Evolutionary conservation across 2,888 invertebrate genomes (phyloP).

Genomic region (Lasius platythorax): DNA sequence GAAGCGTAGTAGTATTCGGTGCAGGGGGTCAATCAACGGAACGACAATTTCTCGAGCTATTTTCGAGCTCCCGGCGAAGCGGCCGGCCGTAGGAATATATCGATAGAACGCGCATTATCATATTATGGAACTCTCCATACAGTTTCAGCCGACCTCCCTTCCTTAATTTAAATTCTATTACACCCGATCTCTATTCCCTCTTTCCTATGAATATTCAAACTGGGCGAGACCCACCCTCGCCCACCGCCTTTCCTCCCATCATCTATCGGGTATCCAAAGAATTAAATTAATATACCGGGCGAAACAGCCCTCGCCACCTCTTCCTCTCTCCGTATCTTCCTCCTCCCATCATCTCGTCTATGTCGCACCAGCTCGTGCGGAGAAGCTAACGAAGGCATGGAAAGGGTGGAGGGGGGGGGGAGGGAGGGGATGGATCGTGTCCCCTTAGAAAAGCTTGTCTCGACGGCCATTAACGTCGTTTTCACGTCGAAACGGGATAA

Average conservation of each 20-base stretch:
- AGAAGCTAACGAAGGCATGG: constrained; percentile 65
- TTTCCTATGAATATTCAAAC: constrained; percentile 86
- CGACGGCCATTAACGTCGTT: constrained; percentile 78
- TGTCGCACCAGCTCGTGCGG: constrained; percentile 68
- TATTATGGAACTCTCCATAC: constrained; percentile 81
- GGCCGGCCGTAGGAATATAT: constrained; percentile 75
- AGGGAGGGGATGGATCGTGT: constrained; percentile 53
- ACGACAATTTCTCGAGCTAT: constrained; percentile 76
- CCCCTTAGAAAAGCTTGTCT: constrained; percentile 75
- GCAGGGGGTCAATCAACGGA: constrained; percentile 73
- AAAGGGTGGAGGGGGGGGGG: constrained; percentile 48
- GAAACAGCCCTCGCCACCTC: constrained; percentile 77
- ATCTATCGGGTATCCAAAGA: constrained; percentile 85
- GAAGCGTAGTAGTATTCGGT: constrained; percentile 43
- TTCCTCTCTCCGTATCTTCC: constrained; percentile 36
- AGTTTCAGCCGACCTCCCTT: constrained; percentile 79
- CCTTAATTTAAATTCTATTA: constrained; percentile 86
- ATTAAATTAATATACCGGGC: constrained; percentile 85
- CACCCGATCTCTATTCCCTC: constrained; percentile 85
- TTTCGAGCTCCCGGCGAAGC: constrained; percentile 70
- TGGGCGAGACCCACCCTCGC: constrained; percentile 73
- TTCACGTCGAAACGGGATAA: constrained; percentile 74
- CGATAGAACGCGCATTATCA: constrained; percentile 81
- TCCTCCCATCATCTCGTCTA: constrained; percentile 53
- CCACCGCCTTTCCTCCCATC: constrained; percentile 70